Evolutionary conservation across 23 tunicate genomes (phyloP).

Genomic region (Styela plicata): DNA sequence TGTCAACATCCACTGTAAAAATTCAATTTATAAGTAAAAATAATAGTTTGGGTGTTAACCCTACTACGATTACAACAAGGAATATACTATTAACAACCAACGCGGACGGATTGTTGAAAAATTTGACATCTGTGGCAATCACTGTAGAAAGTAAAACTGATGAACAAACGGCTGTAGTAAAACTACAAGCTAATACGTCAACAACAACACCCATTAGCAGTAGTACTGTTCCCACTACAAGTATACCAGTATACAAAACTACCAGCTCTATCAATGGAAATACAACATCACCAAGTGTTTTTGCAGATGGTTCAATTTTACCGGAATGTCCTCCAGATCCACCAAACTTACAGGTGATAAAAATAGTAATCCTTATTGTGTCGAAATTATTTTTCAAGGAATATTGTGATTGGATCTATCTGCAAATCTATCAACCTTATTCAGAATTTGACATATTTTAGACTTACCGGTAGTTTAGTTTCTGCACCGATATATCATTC

Average conservation of each 20-base stretch:
- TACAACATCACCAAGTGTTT: no score
- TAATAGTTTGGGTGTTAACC: not conserved
- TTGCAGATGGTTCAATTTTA: slow-evolving; percentile 7
- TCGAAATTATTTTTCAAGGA: no score
- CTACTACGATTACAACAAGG: not conserved
- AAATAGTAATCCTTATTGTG: not conserved
- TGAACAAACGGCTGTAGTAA: not conserved
- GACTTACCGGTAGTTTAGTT: no score
- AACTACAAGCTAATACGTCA: not conserved
- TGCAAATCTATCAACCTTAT: no score
- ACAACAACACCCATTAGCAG: not conserved
- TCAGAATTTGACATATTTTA: no score
- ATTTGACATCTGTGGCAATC: not conserved
- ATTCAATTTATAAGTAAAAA: not conserved
- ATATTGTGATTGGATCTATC: no score
- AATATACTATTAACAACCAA: not conserved
- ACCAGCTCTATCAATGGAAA: not conserved
- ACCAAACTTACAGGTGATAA: slow-evolving; percentile 47
- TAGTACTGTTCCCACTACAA: not conserved
- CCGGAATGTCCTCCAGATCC: slow-evolving; percentile 61
- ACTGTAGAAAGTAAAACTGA: not conserved
- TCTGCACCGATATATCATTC: no score
- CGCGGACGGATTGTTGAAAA: not conserved
- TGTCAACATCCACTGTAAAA: not conserved
- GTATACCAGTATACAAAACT: not conserved